Base-by-base conservation (phyloP, 35 echinoderm and acorn worm genomes). In the Apostichopus californicus region DNA sequence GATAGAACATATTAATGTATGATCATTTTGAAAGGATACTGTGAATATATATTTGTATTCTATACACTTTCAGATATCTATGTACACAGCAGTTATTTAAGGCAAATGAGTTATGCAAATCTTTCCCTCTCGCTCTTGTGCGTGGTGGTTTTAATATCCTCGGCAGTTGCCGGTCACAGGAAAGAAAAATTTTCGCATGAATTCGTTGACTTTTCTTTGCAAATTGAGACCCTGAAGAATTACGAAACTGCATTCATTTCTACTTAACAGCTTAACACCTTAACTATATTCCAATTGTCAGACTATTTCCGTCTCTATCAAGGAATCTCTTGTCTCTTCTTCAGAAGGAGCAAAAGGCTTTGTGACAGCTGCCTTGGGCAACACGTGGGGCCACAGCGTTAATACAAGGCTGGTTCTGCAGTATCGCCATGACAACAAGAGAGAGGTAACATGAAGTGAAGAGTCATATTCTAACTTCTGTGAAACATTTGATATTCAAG, bases 311-410 rank as follows among this genome's bases (percentile, higher is more conserved):
- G 55, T 22, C 81, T 58, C 52, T 54, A 85, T 85, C 88, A 77
- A 57, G 70, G 10, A 24, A 88, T 93, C 65, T 88, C 73, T 89
- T 64, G n/a, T 93, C 52, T 81, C 34, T 82, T 78, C 86, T 46
- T 18, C 73, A 92, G 93, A 90, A 57, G 91, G 70, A 53, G 93
- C 78, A 53, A 93, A 87, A 18, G 86, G 92, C 85, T 92, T 94
- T 92, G 96, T 98, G 71, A 95, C 88, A 72, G 94, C 96, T 56
- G 96, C 96, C 63, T 90, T 98, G 11, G 96, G 96, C 55, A 95
- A 98, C 90, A 94, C 94, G 46, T 98, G 96, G 96, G 95, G 94
- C 89, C 96, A 98, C 83, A 98, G 90, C 75, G 91, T 98, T 26
- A 98, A 95, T 68, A 98, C 94, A 57, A 70, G 96, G 17, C 73